Evolutionary conservation across 2,113 vertebrate genomes (phyloP).

Genomic region (Myiagra hebetior): DNA sequence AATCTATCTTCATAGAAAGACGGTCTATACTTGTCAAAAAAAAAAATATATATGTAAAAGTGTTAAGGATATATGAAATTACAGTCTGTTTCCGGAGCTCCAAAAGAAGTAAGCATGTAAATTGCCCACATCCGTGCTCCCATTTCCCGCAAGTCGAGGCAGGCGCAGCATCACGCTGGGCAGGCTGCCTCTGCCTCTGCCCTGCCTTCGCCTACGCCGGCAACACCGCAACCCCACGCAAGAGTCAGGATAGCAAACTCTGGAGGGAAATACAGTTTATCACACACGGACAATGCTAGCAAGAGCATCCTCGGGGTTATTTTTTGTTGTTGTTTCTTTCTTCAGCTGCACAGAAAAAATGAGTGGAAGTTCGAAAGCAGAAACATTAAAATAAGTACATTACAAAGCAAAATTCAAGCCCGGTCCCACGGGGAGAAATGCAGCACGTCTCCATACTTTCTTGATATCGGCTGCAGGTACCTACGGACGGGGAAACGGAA

Average conservation of each 20-base stretch:
- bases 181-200: background rate
- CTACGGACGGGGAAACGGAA: background rate
- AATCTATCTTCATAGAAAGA: background rate
- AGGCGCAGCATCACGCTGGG: background rate
- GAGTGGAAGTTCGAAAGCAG: background rate
- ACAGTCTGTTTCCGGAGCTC: background rate
- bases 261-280: background rate
- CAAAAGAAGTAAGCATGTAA: background rate
- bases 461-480: background rate
- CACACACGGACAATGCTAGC: accelerated
- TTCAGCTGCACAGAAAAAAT: background rate
- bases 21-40: no score
- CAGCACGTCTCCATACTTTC: background rate
- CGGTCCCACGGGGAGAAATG: background rate
- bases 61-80: background rate
- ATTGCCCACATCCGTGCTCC: background rate
- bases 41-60: no score
- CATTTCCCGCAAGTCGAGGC: background rate
- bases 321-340: background rate
- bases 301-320: background rate
- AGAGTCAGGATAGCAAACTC: background rate
- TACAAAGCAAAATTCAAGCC: background rate
- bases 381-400: background rate
- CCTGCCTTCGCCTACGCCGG: background rate
- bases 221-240: background rate